Evolutionary conservation across 2,797 vertebrate species (phyloP).

Genomic region (Alectoris magna): DNA sequence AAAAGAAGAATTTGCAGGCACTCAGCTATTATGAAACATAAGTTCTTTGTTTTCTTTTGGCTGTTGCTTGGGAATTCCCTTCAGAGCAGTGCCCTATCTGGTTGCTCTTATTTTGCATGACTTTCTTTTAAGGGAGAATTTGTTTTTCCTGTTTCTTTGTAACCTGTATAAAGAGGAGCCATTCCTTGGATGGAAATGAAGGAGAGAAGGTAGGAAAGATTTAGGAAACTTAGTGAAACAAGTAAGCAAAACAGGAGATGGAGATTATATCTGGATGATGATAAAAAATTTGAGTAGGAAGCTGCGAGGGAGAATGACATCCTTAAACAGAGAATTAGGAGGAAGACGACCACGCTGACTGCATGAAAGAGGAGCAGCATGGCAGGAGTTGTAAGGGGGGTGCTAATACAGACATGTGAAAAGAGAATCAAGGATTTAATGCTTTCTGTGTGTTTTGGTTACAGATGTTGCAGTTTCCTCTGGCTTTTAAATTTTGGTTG

Average conservation of each 20-base stretch:
- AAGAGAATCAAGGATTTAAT: not conserved
- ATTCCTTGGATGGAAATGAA: not conserved
- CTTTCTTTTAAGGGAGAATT: not conserved
- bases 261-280: not conserved
- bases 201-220: not conserved
- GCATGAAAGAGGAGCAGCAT: not conserved
- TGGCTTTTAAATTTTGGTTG: not conserved
- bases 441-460: not conserved
- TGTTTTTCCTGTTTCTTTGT: not conserved
- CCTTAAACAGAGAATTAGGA: not conserved
- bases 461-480: not conserved
- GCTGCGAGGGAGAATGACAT: not conserved
- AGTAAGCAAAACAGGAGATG: not conserved
- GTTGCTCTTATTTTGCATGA: not conserved
- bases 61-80: not conserved
- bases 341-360: not conserved
- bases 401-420: not conserved
- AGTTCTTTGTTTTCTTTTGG: not conserved
- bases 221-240: not conserved
- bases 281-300: not conserved
- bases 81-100: not conserved
- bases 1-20: not conserved
- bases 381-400: not conserved
- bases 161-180: not conserved
- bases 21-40: not conserved